Percentiles rank a stretch among this genome's conserved stretches.
Conservation (phyloP, 2,888 invertebrate species). For the Phania funesta region DNA sequence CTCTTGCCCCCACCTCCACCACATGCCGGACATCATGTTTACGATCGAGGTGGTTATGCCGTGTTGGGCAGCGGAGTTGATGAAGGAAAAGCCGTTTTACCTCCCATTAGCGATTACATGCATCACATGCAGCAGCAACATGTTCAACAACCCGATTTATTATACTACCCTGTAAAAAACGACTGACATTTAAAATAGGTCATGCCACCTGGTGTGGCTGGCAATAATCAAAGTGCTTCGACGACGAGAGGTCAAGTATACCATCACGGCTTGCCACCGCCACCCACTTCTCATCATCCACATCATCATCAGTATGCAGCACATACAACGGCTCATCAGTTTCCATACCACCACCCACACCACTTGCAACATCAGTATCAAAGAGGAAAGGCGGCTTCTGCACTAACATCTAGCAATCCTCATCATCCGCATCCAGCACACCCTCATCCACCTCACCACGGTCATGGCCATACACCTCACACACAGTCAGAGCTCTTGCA, state of each 20-base stretch:
- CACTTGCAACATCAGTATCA: constrained; percentile 71
- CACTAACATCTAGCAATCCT: constrained; percentile 30
- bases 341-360: constrained; percentile 68
- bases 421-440: constrained; percentile 53
- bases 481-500: constrained; percentile 58
- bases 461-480: constrained; percentile 61
- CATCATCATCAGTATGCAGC: constrained; percentile 70
- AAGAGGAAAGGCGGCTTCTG: constrained; percentile 56
- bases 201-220: constrained; percentile 65
- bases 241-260: constrained; percentile 60
- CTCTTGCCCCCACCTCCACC: constrained; percentile 74
- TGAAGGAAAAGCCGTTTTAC: constrained; percentile 78
- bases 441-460: constrained; percentile 57
- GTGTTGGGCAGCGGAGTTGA: constrained; percentile 72
- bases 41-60: constrained; percentile 76
- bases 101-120: constrained; percentile 79
- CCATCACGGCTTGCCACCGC: constrained; percentile 67
- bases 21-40: constrained; percentile 73
- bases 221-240: constrained; percentile 54
- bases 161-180: constrained; percentile 80
- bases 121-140: constrained; percentile 77
- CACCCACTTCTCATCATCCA: constrained; percentile 68
- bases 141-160: constrained; percentile 76
- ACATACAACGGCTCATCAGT: constrained; percentile 70
- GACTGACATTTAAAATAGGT: constrained; percentile 79